phyloP scores from a whole-genome alignment of 1,140 invertebrate genomes.

The Diachasma alloeum region DNA sequence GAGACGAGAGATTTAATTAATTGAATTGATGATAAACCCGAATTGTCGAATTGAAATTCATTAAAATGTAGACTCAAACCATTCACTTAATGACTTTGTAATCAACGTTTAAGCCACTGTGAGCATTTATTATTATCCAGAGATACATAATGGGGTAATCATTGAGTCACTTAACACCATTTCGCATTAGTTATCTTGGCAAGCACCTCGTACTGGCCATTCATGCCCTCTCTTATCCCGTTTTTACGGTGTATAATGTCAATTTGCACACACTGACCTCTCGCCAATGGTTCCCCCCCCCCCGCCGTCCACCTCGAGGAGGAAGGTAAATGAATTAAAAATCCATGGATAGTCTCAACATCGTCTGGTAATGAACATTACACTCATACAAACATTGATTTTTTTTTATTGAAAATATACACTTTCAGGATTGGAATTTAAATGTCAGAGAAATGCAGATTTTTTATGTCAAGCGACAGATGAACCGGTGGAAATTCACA shows the following conservation, averaged over 20 bases:
- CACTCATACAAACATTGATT: constrained; percentile 19
- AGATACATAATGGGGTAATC: constrained; percentile 37
- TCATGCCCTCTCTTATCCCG: constrained; percentile 12
- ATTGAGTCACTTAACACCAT: constrained; percentile 39
- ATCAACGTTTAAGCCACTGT: constrained; percentile 31
- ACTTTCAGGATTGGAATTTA: not conserved
- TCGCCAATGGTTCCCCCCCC: not conserved
- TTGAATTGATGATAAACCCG: not conserved
- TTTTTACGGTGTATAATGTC: not conserved
- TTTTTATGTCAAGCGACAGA: not conserved
- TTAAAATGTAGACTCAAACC: constrained; percentile 20
- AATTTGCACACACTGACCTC: not conserved
- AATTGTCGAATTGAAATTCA: not conserved
- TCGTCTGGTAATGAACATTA: not conserved
- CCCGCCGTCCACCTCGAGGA: not conserved
- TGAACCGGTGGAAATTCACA: not conserved
- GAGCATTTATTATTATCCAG: constrained; percentile 34
- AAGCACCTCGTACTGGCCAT: not conserved
- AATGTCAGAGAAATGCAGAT: not conserved
- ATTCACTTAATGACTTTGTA: constrained; percentile 12
- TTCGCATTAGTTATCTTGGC: constrained; percentile 35
- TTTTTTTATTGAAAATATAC: constrained; percentile 34
- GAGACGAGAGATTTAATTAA: not conserved
- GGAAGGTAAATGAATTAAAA: not conserved
- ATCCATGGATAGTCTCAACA: not conserved